Evolutionary conservation across 1,140 invertebrate genomes (phyloP), one percentile per base, ranked within the genome.

Genomic region (Ceratina australensis): DNA sequence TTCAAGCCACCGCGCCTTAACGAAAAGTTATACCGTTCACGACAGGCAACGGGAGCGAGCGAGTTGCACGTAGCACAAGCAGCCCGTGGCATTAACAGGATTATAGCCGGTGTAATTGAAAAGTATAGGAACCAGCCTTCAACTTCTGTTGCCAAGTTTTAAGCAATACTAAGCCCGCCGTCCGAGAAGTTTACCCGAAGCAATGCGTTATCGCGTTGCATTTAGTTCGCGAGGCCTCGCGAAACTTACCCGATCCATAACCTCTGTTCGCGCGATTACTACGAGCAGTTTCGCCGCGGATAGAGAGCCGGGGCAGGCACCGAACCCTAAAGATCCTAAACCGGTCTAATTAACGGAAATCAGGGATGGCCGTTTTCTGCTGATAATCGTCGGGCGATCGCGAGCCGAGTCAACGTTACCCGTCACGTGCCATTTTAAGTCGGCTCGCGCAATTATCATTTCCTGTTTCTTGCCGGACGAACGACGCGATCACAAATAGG

Each of bases 371-470:
- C 20, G 59, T 18, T 61, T 63, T 42, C 12, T 10, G 0, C 20
- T 42, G 7, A 24, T 78, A 76, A 79, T 82, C 54, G 77, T 28
- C 26, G 59, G 57, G 54, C 26, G 59, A 63, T 64, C 28, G 28
- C 20, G n/a, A 47, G 52, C 20, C 69, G 54, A 65, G 64, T 71
- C 54, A 69, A 82, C 61, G 65, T 24, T 49, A 50, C 63, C 20
- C 52, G 64, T 63, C 68, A 52, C 68, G 52, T 81, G 79, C 73
- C 63, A 24, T 81, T 72, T 78, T 65, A 73, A 79, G 16, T 4
- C 59, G 72, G 69, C 28, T 33, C 65, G 59, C 49, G 75, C 71
- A 83, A 83, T 83, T 79, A 82, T 61, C 56, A 67, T 79, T 82
- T 82, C 81, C 80, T 74, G 80, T 82, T 82, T 66, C 80, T 79